These are phyloP conservation scores for Aphelenchoides bicaudatus DNA, from an alignment of 2,888 invertebrate genomes.

Conservation along the genomic window DNA sequence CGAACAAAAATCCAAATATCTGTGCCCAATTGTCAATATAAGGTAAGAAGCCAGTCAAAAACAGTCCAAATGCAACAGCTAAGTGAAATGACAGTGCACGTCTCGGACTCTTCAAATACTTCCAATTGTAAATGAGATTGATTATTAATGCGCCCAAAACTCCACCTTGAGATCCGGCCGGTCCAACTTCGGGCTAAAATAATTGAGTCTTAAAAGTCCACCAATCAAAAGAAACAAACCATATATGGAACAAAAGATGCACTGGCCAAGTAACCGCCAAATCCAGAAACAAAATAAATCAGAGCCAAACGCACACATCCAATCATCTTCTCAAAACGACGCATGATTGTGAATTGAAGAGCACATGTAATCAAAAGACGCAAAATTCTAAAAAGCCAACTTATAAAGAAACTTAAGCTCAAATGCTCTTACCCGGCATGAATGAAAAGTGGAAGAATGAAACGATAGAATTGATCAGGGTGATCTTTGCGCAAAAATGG, in stretches of 20 bases:
- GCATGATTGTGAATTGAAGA: conserved; percentile 88
- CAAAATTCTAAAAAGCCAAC: conserved; percentile 70
- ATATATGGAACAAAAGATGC: conserved; percentile 94
- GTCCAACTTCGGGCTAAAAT: conserved; percentile 83
- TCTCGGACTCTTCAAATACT: conserved; percentile 32
- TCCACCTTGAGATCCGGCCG: conserved; percentile 92
- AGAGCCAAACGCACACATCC: conserved; percentile 86
- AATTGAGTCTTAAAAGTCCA: too few relatives aligned
- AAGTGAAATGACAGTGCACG: conserved; percentile 34
- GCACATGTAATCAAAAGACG: conserved; percentile 82
- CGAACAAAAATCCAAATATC: conserved; percentile 53
- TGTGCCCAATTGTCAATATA: conserved; percentile 99
- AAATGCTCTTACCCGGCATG: conserved; percentile 76
- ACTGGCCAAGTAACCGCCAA: conserved; percentile 92
- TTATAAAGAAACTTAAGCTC: too few relatives aligned
- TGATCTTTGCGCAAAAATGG: conserved; percentile 85
- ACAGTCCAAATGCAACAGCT: conserved; percentile 65
- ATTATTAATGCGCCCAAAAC: conserved; percentile 88
- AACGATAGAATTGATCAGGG: conserved; percentile 93
- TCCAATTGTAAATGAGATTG: conserved; percentile 84
- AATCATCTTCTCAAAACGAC: conserved; percentile 90
- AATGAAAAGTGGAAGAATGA: conserved; percentile 91
- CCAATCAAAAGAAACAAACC: too few relatives aligned
- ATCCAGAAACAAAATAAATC: conserved; percentile 87
- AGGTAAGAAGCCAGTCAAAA: conserved; percentile 84